Conservation (phyloP, 1,140 invertebrate species). For the Calephelis nemesis region DNA sequence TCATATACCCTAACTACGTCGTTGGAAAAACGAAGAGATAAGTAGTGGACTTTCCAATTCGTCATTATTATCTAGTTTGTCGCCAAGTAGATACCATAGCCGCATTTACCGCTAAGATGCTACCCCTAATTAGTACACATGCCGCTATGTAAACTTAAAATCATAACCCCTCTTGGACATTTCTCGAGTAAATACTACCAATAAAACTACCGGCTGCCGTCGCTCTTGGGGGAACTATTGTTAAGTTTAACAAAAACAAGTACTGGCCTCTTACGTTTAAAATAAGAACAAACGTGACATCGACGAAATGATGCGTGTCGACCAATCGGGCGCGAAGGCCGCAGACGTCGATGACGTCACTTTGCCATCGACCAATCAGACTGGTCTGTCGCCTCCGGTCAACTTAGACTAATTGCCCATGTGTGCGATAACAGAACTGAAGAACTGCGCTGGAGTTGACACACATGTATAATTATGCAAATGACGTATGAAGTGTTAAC, state of each 20-base stretch:
- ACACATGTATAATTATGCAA: conserved; percentile 42
- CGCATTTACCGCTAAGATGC: too few species aligned
- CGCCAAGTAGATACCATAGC: too few species aligned
- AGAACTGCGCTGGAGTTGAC: conserved; percentile 63
- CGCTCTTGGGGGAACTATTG: conserved; percentile 47
- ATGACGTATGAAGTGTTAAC: not conserved
- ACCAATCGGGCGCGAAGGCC: conserved; percentile 75
- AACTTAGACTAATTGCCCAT: conserved; percentile 77
- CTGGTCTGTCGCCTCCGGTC: conserved; percentile 70
- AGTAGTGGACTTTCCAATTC: too few species aligned
- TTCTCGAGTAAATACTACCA: not conserved
- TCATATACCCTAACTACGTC: too few species aligned
- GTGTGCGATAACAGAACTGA: conserved; percentile 73
- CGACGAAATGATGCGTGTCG: conserved; percentile 77
- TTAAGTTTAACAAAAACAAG: conserved; percentile 56
- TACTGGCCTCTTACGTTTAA: conserved; percentile 66
- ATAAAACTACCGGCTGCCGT: not conserved
- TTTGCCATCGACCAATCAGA: conserved; percentile 59
- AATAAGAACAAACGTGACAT: conserved; percentile 78
- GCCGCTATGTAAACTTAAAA: too few species aligned
- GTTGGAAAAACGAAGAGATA: too few species aligned
- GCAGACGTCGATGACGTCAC: conserved; percentile 72
- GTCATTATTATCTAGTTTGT: too few species aligned
- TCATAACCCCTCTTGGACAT: too few species aligned
- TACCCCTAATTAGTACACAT: too few species aligned